Base-by-base conservation (phyloP, 2,888 invertebrate species). In the Tribolium freemani region DNA sequence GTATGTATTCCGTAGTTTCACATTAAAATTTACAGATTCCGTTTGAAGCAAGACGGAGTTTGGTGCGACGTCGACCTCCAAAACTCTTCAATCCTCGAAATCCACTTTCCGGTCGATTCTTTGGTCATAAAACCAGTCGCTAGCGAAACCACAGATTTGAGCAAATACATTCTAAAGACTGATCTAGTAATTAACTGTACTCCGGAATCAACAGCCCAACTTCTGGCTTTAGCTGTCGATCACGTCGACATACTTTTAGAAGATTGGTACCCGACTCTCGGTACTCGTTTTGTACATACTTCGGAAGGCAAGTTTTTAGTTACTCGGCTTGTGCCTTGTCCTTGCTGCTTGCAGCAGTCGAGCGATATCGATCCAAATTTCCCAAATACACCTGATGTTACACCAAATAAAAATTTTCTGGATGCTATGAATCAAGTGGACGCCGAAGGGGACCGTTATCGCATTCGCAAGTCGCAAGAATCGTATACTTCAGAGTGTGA, bases 251-350 rank as follows among this genome's bases (percentile, higher is more conserved):
- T 97, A 61, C 88, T 99, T 57, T 88, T 99, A 0, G 99, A 99
- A 85, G 99, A 99, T 87, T 99, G 99, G 99, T 99, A 97, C 86
- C 98, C 98, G 0, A 96, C 96, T 0, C 88, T 98, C 67, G 98
- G 98, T 13, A 98, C 98, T 0, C 91, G 99, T 46, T 99, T 99
- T 87, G 97, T 98, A 1, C 99, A 99, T 86, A 98, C 98, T 0
- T 97, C 97, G 0, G 97, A 98, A 80, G 99, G 99, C 0, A 92
- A 96, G 80, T 94, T 98, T 85, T 88, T 99, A 45, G 96, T 99
- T 61, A 98, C 98, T 0, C 90, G 99, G 6, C 86, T 98, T 67
- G 94, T 98, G 74, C 95, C 98, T 0, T 99, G 99, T 84, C 95
- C 96, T 0, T 91, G 92, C 21, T 99, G 99, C 84, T 87, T 98